Evolutionary conservation across 2,113 vertebrate species (phyloP).

Genomic region (Chaetorhynchus papuensis): DNA sequence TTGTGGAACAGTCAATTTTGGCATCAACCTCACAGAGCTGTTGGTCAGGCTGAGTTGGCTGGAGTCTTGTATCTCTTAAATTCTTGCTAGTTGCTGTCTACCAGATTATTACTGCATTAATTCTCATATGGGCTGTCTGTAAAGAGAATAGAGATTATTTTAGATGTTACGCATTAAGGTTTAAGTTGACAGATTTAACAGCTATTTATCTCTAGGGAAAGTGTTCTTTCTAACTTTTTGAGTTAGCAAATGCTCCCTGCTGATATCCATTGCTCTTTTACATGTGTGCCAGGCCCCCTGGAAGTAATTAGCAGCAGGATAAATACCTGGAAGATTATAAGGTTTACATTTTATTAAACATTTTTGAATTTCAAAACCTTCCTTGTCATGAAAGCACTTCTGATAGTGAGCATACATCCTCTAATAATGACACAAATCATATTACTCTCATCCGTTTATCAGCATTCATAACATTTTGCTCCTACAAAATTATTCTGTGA

Average conservation of each 20-base stretch:
- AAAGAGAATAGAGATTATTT: constrained; percentile 20
- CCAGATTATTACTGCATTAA: neutral
- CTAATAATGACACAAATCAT: constrained; percentile 45
- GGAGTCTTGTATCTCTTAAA: neutral
- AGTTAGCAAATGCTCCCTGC: constrained; percentile 53
- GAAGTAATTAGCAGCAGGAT: constrained; percentile 57
- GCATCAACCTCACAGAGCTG: neutral
- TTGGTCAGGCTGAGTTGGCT: neutral
- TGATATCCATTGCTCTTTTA: constrained; percentile 49
- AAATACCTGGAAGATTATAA: constrained; percentile 64
- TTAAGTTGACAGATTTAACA: constrained; percentile 54
- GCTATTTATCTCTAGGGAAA: constrained; percentile 51
- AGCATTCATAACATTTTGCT: neutral
- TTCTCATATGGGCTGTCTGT: neutral
- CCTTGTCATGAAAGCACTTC: constrained; percentile 27
- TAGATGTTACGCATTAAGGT: neutral
- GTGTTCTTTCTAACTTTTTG: constrained; percentile 42
- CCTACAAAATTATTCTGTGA: constrained; percentile 6
- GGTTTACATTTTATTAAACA: constrained; percentile 45
- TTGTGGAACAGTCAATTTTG: neutral
- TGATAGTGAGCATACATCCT: neutral
- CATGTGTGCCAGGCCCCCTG: constrained; percentile 49
- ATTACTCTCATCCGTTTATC: constrained; percentile 20
- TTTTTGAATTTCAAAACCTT: constrained; percentile 53
- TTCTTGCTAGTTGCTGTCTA: neutral